Evolutionary conservation across 2,797 vertebrate genomes (phyloP).

Genomic region (Diplodus puntazzo): DNA sequence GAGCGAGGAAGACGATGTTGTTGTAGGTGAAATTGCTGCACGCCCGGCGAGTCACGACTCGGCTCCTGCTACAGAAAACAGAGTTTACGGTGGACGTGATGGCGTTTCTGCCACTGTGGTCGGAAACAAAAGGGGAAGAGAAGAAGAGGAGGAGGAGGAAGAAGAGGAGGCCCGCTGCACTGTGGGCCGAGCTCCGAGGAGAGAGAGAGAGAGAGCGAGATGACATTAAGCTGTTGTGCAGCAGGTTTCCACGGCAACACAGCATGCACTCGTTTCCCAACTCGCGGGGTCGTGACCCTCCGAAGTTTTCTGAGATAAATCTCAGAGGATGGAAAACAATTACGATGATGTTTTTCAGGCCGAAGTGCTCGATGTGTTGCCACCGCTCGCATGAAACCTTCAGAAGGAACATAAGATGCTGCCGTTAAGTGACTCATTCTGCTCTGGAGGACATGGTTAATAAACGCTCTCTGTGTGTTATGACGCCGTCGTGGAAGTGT

Average conservation of each 20-base stretch:
- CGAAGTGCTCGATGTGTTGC: too few relatives aligned
- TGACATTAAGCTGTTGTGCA: background rate
- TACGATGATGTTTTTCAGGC: background rate
- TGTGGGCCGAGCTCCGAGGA: background rate
- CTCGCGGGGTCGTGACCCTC: background rate
- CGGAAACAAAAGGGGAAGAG: background rate
- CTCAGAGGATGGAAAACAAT: background rate
- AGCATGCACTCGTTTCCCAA: too few relatives aligned
- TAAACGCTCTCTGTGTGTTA: too few relatives aligned
- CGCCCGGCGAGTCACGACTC: conserved; percentile 7
- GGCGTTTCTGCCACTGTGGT: background rate
- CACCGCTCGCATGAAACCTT: background rate
- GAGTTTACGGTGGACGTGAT: background rate
- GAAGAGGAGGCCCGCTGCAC: background rate
- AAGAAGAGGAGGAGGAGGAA: too few relatives aligned
- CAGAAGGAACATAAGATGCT: background rate
- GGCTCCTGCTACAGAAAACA: background rate
- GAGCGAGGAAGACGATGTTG: too few relatives aligned
- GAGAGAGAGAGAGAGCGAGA: background rate
- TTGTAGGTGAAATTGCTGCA: conserved; percentile 8
- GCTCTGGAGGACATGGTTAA: too few relatives aligned
- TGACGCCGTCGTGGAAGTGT: too few relatives aligned
- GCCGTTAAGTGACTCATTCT: too few relatives aligned
- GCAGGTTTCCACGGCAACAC: background rate
- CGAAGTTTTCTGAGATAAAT: background rate